Evolutionary conservation across 1,140 invertebrate genomes (phyloP).

Genomic region (Neomicropteryx cornuta): DNA sequence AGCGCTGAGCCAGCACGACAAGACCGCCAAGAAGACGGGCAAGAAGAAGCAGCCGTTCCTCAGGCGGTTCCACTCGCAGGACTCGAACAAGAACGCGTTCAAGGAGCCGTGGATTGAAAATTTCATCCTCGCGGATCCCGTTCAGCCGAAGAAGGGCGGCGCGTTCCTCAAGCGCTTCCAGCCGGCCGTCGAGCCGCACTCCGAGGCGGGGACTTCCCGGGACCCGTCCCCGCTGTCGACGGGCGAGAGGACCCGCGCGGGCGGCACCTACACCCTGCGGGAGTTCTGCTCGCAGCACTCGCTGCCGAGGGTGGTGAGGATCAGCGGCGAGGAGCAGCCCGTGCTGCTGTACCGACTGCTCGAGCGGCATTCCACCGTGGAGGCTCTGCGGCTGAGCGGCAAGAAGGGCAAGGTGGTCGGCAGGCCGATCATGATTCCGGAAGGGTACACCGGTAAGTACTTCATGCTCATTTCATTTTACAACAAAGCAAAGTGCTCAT

Average conservation of each 20-base stretch:
- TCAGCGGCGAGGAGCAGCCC: constrained; percentile 37
- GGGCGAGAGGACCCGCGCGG: constrained; percentile 2
- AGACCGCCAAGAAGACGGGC: constrained; percentile 31
- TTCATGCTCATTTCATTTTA: constrained; percentile 6
- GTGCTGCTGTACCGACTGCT: constrained; percentile 42
- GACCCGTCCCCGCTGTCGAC: constrained; percentile 9
- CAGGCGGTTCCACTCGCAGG: constrained; percentile 23
- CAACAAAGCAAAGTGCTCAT: no score
- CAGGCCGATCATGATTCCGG: constrained; percentile 42
- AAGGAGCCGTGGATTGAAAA: constrained; percentile 37
- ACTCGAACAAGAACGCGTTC: constrained; percentile 28
- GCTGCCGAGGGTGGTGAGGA: constrained; percentile 40
- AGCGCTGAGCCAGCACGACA: constrained; percentile 28
- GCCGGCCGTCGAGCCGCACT: no score
- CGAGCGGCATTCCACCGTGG: constrained; percentile 41
- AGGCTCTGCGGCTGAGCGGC: constrained; percentile 37
- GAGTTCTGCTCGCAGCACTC: constrained; percentile 45
- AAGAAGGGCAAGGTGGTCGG: constrained; percentile 43
- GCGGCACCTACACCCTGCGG: constrained; percentile 28
- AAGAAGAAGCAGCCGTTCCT: constrained; percentile 24
- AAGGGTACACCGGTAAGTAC: constrained; percentile 45
- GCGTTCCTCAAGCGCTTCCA: constrained; percentile 21
- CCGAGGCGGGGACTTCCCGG: no score
- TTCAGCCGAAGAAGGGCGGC: constrained; percentile 30
- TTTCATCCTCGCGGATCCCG: constrained; percentile 31